These are phyloP conservation scores for Bombyx huttoni DNA, from an alignment of 2,888 invertebrate genomes.

Conservation along the genomic window DNA sequence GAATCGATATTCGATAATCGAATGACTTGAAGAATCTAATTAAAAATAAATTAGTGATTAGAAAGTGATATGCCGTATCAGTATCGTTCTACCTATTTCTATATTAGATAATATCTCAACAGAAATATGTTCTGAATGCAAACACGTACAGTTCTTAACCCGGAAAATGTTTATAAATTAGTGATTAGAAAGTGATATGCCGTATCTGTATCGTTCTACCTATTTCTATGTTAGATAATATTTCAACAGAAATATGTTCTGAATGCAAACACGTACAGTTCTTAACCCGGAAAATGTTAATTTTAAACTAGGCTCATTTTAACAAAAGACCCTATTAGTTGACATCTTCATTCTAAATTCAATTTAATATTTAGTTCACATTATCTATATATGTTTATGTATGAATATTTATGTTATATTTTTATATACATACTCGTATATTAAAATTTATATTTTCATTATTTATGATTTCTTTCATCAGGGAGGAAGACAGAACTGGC, in stretches of 20 bases:
- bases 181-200: no score
- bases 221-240: no score
- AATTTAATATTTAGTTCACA: background rate
- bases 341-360: slow-evolving; percentile 1
- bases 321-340: background rate
- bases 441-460: slow-evolving; percentile 19
- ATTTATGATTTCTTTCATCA: slow-evolving; percentile 66
- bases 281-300: background rate
- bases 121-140: slow-evolving; percentile 62
- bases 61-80: background rate
- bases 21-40: no score
- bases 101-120: no score
- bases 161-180: background rate
- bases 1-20: no score
- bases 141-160: slow-evolving; percentile 11
- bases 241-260: slow-evolving; percentile 38
- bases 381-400: slow-evolving; percentile 1
- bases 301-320: background rate
- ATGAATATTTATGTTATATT: slow-evolving; percentile 7
- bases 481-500: slow-evolving; percentile 72
- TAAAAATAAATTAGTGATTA: no score
- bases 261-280: slow-evolving; percentile 41
- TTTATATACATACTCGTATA: slow-evolving; percentile 16
- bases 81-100: background rate
- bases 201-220: background rate